phyloP scores from a whole-genome alignment of 2,113 vertebrate species.

The Phrynosoma platyrhinos region DNA sequence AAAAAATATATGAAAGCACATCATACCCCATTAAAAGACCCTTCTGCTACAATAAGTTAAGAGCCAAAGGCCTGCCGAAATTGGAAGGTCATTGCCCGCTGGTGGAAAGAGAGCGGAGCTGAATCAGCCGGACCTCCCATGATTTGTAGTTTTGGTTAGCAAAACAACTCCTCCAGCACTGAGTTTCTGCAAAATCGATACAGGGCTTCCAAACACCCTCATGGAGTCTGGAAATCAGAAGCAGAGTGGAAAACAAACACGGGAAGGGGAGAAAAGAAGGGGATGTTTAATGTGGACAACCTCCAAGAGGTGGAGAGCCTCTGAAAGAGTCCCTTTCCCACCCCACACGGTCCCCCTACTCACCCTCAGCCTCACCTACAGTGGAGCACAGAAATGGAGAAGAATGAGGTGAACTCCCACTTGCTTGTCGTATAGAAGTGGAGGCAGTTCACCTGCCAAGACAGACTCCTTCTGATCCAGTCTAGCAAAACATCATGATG shows the following conservation, averaged over 20 bases:
- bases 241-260: constrained; percentile 52
- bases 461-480: constrained; percentile 43
- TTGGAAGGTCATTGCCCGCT: no score
- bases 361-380: background rate
- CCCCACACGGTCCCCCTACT: background rate
- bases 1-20: no score
- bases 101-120: no score
- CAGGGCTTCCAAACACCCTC: constrained; percentile 57
- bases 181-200: constrained; percentile 50
- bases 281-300: constrained; percentile 50
- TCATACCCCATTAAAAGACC: no score
- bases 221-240: constrained; percentile 50
- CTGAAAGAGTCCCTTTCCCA: background rate
- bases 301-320: constrained; percentile 24
- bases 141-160: constrained; percentile 46
- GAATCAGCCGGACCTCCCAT: no score
- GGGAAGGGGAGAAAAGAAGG: constrained; percentile 40
- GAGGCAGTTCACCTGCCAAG: constrained; percentile 61
- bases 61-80: no score
- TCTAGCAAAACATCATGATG: constrained; percentile 13
- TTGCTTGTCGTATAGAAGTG: constrained; percentile 46
- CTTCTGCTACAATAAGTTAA: no score
- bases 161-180: constrained; percentile 63
- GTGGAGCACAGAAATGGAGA: background rate
- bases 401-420: constrained; percentile 63